Base-by-base conservation (phyloP, 2,113 vertebrate species). In the Gymnorhina tibicen region DNA sequence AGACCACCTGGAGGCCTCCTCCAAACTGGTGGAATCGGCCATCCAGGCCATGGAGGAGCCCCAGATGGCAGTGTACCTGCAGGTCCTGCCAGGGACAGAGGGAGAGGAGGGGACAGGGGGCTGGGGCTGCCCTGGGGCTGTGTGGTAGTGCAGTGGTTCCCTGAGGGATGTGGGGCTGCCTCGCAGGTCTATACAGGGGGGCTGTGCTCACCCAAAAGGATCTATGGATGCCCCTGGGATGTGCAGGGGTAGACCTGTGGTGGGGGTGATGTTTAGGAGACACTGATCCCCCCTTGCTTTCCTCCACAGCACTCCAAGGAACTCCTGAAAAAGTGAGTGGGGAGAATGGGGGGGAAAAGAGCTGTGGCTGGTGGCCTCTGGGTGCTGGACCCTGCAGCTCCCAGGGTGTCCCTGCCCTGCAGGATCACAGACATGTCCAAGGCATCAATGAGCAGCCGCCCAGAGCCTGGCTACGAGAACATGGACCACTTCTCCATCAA, bases 21-120 rank as follows among this genome's bases (percentile, higher is more conserved):
- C 98, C 33, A 98, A 98, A 27, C 98, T 99, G 74, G 98, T 99
- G 32, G 99, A 99, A 76, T 97, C 98, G 0, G 99, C 99, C 22
- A 98, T 99, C 46, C 98, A 98, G 76, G 98, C 98, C 13, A 95
- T 99, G 97, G 99, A 99, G 35, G 99, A 99, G 95, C 98, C 98
- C 1, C 98, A 99, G 96, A 98, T 99, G 99, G 97, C 99, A 1
- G 26, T 98, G 39, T 99, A 99, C 69, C 97, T 99, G 73, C 99
- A 99, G 99, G 99, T 99, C 53, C 13, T 59, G 22, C 18, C 2
- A 10, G 37, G 62, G 32, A 16, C 24, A 3, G 14, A 2, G 62
- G 33, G 37, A 8, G 24, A 32, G 39, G 32, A 26, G 46, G 64
- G 39, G 4, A 6, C 42, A 3, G 37, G 1, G 59, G 30, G 7